phyloP scores from a whole-genome alignment of 1,140 invertebrate genomes.

The Drosophila pseudoobscura region DNA sequence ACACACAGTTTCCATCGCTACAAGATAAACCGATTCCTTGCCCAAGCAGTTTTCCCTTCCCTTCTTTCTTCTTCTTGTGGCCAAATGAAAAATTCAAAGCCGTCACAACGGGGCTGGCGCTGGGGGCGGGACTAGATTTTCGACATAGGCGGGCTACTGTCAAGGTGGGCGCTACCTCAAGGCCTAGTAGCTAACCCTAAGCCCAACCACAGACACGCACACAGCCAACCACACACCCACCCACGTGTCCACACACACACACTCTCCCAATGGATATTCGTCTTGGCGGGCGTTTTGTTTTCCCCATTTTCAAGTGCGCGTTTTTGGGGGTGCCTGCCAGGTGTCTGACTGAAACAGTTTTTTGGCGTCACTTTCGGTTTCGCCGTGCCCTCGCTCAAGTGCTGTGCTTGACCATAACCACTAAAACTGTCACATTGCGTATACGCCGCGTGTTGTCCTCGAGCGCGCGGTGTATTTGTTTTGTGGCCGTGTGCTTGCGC shows the following conservation, averaged over 20 bases:
- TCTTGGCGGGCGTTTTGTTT: constrained; percentile 58
- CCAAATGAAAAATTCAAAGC: constrained; percentile 48
- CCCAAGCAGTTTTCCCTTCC: constrained; percentile 29
- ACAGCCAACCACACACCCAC: background rate
- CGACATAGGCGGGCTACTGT: constrained; percentile 36
- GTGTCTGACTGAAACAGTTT: constrained; percentile 58
- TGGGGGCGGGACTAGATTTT: constrained; percentile 48
- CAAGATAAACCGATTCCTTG: constrained; percentile 38
- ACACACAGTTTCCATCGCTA: background rate
- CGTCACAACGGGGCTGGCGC: constrained; percentile 14
- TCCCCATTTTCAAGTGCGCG: constrained; percentile 44
- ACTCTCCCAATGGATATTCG: constrained; percentile 39
- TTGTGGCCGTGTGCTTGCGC: constrained; percentile 18
- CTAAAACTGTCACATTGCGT: constrained; percentile 80
- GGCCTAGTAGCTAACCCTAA: constrained; percentile 49
- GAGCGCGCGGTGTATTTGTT: constrained; percentile 39
- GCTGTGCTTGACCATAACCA: constrained; percentile 79
- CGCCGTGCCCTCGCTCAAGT: constrained; percentile 69
- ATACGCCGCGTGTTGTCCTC: constrained; percentile 78
- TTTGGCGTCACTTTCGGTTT: constrained; percentile 70
- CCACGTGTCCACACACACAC: background rate
- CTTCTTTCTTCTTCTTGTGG: background rate
- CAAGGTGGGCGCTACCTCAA: constrained; percentile 56
- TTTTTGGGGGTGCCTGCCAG: constrained; percentile 36
- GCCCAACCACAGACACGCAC: constrained; percentile 25